These are phyloP conservation scores for Tursiops truncatus DNA, from an alignment of 2,113 vertebrate genomes.

Conservation along the genomic window DNA sequence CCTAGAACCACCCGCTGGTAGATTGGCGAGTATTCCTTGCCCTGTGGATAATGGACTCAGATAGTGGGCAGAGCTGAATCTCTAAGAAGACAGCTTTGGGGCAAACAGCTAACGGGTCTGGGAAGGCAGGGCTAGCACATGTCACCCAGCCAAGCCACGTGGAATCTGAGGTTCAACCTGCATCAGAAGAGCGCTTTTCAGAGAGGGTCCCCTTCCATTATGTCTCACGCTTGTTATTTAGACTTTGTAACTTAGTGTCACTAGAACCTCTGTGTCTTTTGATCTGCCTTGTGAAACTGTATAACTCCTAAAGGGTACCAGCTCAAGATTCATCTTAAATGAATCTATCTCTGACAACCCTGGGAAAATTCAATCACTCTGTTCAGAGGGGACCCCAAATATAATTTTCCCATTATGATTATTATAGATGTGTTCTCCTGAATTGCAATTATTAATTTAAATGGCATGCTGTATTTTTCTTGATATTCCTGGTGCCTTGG, in stretches of 20 bases:
- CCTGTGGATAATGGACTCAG: background rate
- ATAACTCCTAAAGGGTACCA: background rate
- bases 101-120: background rate
- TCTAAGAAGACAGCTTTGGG: background rate
- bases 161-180: background rate
- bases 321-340: background rate
- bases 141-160: background rate
- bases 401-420: background rate
- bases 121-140: background rate
- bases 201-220: background rate
- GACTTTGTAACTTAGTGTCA: background rate
- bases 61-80: background rate
- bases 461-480: background rate
- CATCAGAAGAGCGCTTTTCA: background rate
- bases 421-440: background rate
- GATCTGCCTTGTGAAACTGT: background rate
- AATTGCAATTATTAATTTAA: conserved; percentile 4
- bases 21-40: background rate
- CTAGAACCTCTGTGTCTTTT: background rate
- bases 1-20: background rate
- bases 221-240: background rate
- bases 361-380: background rate
- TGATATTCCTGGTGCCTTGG: background rate
- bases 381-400: background rate
- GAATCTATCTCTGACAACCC: background rate